Base-by-base conservation (phyloP, 2,797 vertebrate species). In the Anomalospiza imberbis region DNA sequence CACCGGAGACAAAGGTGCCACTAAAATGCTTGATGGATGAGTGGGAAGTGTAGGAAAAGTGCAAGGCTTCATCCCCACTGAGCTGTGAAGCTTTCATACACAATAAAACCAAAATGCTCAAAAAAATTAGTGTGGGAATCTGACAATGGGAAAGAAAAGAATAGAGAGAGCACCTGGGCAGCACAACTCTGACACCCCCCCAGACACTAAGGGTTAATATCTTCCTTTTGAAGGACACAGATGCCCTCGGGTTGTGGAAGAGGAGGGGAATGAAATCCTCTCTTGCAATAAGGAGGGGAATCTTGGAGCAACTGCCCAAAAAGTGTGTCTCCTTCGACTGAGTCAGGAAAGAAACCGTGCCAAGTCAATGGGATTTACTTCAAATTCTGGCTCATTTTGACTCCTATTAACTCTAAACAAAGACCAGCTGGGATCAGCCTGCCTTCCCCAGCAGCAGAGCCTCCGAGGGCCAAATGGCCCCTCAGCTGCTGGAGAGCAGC, bases 381-480 rank as follows among this genome's bases (percentile, higher is more conserved):
- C 92, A 95, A 89, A 95, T 77, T 95, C 86, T 96, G 95, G 95
- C 97, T 97, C 89, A 34, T 94, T 95, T 92, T 8, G 91, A 73
- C 75, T 96, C 88, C 93, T 95, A 94, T 96, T 95, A 96, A 93
- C 91, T 95, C 85, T 79, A 97, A 97, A 96, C 24, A 20, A 97
- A 94, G 95, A 95, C 92, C 96, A 97, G 95, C 96, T 97, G 97
- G 91, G 89, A 76, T 72, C 66, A 78, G 88, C 83, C 92, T 88
- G 85, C 83, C 78, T 92, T 29, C 63, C 89, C 29, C 1, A 82
- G 85, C 55, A 44, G 91, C 68, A 78, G 26, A 90, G 73, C 45
- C 88, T 78, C 40, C 0, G 0, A 83, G 76, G 72, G 57, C 7
- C 1, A 47, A 77, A 16, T 0, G 1, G 84, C 66, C 58, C 61